A percentile compares a stretch with the other conserved stretches of the same genome.
These are phyloP conservation scores for Anabas testudineus DNA, from an alignment of 2,797 vertebrate species.

Conservation along the genomic window DNA sequence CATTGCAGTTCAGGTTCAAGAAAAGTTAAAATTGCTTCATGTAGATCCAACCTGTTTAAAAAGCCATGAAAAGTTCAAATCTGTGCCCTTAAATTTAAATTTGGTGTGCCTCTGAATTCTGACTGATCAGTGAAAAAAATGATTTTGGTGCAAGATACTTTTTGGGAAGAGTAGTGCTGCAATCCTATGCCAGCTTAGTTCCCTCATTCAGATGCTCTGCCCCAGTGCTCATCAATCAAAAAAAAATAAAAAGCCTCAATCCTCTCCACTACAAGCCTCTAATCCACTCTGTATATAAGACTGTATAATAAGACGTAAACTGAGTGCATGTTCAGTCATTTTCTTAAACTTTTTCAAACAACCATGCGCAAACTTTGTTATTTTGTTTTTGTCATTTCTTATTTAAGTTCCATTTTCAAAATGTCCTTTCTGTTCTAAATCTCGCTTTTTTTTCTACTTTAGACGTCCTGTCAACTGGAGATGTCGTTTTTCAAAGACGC, in stretches of 20 bases:
- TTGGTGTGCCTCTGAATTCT: conserved; percentile 38
- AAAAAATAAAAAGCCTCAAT: conserved; percentile 69
- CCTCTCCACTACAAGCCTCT: conserved; percentile 65
- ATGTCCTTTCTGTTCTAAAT: conserved; percentile 18
- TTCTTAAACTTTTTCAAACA: conserved; percentile 79
- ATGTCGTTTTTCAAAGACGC: not conserved
- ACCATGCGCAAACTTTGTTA: conserved; percentile 56
- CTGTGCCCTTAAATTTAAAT: conserved; percentile 38
- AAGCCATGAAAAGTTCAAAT: conserved; percentile 51
- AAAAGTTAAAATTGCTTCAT: conserved; percentile 33
- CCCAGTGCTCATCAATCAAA: conserved; percentile 50
- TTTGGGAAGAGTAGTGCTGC: conserved; percentile 25
- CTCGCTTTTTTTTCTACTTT: conserved; percentile 28
- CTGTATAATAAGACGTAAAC: conserved; percentile 80
- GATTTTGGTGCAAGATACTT: conserved; percentile 12
- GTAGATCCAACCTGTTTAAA: conserved; percentile 28
- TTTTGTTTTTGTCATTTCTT: conserved; percentile 48
- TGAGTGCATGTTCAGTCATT: conserved; percentile 83
- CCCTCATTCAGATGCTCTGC: conserved; percentile 18
- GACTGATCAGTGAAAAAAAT: conserved; percentile 31
- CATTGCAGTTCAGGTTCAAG: conserved; percentile 32
- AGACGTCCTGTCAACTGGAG: conserved; percentile 30
- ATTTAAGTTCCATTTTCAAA: conserved; percentile 19
- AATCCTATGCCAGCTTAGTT: conserved; percentile 29
- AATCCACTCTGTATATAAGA: conserved; percentile 78